Conservation (phyloP, 2,797 vertebrate species). For the Carapus acus region DNA sequence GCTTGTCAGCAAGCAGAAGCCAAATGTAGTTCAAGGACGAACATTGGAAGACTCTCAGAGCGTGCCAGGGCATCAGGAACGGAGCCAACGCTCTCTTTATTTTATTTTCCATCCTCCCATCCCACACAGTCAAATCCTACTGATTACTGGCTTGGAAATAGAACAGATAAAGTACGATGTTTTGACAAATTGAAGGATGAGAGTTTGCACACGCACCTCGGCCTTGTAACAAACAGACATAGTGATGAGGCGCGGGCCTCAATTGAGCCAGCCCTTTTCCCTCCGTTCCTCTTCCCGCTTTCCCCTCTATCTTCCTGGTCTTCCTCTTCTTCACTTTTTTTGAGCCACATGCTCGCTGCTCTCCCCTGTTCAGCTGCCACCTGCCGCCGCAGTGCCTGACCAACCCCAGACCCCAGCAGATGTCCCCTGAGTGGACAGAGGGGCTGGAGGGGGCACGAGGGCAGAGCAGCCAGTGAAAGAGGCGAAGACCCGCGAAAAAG, state of each 20-base stretch:
- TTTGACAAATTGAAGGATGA: conserved; percentile 29
- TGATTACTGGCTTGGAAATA: conserved; percentile 13
- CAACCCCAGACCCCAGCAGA: conserved; percentile 60
- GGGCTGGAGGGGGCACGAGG: conserved; percentile 36
- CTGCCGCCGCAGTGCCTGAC: conserved; percentile 54
- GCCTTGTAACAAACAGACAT: conserved; percentile 7
- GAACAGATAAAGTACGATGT: conserved; percentile 32
- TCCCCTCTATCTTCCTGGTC: conserved; percentile 3
- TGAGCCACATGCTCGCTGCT: conserved; percentile 29
- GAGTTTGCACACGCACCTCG: conserved; percentile 13
- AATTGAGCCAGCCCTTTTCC: conserved; percentile 1
- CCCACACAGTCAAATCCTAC: conserved; percentile 15
- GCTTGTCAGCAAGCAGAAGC: conserved; percentile 22
- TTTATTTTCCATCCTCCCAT: conserved; percentile 12
- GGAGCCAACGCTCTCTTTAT: conserved; percentile 26
- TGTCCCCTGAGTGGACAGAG: conserved; percentile 59
- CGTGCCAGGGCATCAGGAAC: conserved; percentile 34
- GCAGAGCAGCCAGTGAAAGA: conserved; percentile 32
- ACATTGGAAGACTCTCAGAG: conserved; percentile 36
- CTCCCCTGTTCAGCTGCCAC: conserved; percentile 61
- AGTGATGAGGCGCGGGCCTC: background rate
- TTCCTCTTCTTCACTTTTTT: conserved; percentile 25
- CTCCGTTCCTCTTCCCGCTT: background rate
- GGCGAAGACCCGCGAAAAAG: conserved; percentile 14
- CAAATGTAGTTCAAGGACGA: conserved; percentile 56